Conservation (phyloP, 2,797 vertebrate genomes). For the Pelodytes ibericus region DNA sequence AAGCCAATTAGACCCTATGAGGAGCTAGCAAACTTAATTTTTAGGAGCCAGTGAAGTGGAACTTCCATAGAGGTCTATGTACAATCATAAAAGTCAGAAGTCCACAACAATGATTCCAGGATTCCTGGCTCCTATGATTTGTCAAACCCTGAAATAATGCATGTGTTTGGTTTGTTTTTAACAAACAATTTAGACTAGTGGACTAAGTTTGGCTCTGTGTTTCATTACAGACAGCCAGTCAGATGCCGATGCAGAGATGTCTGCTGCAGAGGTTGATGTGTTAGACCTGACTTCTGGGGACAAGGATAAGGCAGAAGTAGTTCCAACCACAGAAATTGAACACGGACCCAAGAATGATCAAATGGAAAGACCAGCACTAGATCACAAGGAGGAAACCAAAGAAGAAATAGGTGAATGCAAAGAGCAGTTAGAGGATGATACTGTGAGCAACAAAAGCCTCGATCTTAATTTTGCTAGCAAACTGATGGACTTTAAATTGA, state of each 20-base stretch:
- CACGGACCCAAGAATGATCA: slow-evolving; percentile 43
- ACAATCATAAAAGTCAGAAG: too few species aligned
- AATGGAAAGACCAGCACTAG: slow-evolving; percentile 42
- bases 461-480: slow-evolving; percentile 94
- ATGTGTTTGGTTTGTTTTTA: too few species aligned
- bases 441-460: slow-evolving; percentile 91
- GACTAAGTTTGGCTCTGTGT: slow-evolving; percentile 52
- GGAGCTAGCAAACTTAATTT: too few species aligned
- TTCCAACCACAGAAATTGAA: slow-evolving; percentile 50
- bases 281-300: slow-evolving; percentile 75
- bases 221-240: slow-evolving; percentile 84
- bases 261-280: slow-evolving; percentile 66
- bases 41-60: too few species aligned
- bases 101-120: too few species aligned
- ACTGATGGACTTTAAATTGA: slow-evolving; percentile 90
- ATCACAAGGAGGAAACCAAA: slow-evolving; percentile 49
- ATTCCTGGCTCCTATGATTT: too few species aligned
- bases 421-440: slow-evolving; percentile 81
- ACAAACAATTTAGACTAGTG: slow-evolving; percentile 5
- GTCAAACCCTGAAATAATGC: too few species aligned
- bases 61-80: too few species aligned
- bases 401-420: slow-evolving; percentile 65
- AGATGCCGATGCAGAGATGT: slow-evolving; percentile 78
- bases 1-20: too few species aligned
- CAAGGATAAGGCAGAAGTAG: slow-evolving; percentile 59